Percentiles rank a stretch among this genome's conserved stretches.
These are phyloP conservation scores for Pogona vitticeps DNA, from an alignment of 2,113 vertebrate genomes.

Conservation along the genomic window DNA sequence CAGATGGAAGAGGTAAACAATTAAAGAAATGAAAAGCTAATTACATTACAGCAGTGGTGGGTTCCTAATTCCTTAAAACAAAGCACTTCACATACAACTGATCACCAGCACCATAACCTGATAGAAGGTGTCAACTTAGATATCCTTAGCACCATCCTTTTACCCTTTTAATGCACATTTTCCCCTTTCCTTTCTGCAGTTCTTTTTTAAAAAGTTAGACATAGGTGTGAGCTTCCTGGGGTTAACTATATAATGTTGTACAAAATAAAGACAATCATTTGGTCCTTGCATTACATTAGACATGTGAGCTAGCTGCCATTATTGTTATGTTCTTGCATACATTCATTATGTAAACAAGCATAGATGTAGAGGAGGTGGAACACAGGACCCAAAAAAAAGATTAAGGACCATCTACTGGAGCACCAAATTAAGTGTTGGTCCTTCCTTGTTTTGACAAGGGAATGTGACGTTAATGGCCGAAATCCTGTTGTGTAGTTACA, in stretches of 20 bases:
- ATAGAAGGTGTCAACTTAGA: conserved; percentile 57
- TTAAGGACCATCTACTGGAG: too few species aligned
- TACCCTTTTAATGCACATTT: conserved; percentile 26
- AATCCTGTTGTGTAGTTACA: too few species aligned
- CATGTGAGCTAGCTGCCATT: background rate
- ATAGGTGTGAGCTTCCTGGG: conserved; percentile 47
- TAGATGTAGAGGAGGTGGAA: background rate
- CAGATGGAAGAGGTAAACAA: too few species aligned
- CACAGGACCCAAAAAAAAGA: background rate
- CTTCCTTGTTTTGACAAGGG: background rate
- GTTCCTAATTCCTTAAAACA: conserved; percentile 62
- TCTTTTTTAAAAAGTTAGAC: conserved; percentile 46
- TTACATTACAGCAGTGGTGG: conserved; percentile 47
- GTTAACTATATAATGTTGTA: conserved; percentile 47
- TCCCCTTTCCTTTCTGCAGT: conserved; percentile 42
- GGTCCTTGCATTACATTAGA: background rate
- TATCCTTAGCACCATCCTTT: conserved; percentile 50
- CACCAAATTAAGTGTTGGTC: background rate
- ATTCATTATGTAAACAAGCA: background rate
- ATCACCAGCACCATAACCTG: conserved; percentile 52
- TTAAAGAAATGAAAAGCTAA: too few species aligned
- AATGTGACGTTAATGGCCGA: background rate
- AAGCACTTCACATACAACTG: conserved; percentile 59
- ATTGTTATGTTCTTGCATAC: too few species aligned
- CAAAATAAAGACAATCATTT: background rate